Percentiles rank a stretch among this genome's conserved stretches.
Conservation (phyloP, 1,140 invertebrate species). For the Drepana arcuata region DNA sequence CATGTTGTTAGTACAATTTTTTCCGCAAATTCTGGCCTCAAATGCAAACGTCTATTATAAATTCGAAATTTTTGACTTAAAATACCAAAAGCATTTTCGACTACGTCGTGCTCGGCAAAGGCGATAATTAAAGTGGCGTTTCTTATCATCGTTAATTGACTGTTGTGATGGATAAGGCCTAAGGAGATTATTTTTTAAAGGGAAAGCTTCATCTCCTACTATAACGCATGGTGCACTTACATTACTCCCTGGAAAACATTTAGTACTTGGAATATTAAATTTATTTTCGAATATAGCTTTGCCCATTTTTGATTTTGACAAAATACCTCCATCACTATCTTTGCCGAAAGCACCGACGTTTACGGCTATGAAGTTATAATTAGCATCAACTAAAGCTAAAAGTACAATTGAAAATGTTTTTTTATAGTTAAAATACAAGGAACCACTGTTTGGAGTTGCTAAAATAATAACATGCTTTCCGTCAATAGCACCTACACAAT, state of each 20-base stretch:
- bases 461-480: constrained; percentile 14
- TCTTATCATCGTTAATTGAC: background rate
- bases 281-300: constrained; percentile 8
- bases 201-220: constrained; percentile 4
- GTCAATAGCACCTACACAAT: constrained; percentile 3
- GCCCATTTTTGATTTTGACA: constrained; percentile 24
- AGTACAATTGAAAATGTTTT: constrained; percentile 10
- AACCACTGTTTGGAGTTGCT: constrained; percentile 10
- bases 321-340: constrained; percentile 33
- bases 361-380: constrained; percentile 24
- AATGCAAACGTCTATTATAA: background rate
- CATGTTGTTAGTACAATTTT: background rate
- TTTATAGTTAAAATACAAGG: constrained; percentile 19
- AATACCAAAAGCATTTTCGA: constrained; percentile 1
- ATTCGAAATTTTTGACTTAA: background rate
- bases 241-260: background rate
- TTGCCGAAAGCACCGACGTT: constrained; percentile 36
- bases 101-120: background rate
- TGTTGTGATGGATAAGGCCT: background rate
- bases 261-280: constrained; percentile 8
- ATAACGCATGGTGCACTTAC: background rate
- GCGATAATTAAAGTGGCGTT: background rate
- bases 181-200: background rate
- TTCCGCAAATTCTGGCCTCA: background rate
- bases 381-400: constrained; percentile 14